Conservation (phyloP, 2,888 invertebrate genomes). For the Amiota minor region DNA sequence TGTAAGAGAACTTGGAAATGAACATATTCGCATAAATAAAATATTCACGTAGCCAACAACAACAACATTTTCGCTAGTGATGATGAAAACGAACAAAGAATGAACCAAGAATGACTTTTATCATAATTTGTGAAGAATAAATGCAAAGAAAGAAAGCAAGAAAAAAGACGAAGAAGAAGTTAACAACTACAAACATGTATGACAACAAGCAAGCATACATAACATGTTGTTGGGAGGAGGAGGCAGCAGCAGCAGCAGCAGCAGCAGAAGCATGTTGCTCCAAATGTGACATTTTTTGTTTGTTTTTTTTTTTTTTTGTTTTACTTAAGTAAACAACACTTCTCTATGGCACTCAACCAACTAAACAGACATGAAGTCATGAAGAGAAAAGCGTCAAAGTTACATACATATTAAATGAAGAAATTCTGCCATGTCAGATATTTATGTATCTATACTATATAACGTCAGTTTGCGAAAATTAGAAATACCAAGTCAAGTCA, state of each 20-base stretch:
- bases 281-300: constrained; percentile 22
- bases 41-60: constrained; percentile 1
- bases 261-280: constrained; percentile 3
- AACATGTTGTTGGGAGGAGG: neutral
- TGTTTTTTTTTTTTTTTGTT: no score
- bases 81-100: no score
- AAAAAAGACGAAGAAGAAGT: no score
- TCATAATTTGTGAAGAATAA: no score
- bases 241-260: neutral
- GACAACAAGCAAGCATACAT: neutral
- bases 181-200: no score
- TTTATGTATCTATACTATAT: neutral
- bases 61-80: no score
- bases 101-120: no score
- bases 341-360: neutral
- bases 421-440: no score
- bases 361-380: constrained; percentile 17
- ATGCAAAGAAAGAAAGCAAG: no score
- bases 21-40: constrained; percentile 13
- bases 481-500: neutral
- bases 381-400: neutral
- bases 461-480: neutral
- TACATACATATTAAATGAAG: neutral
- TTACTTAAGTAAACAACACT: neutral
- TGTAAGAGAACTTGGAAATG: neutral